Percentiles rank a stretch among this genome's conserved stretches.
These are phyloP conservation scores for Panonychus citri DNA, from an alignment of 1,140 invertebrate species.

Conservation along the genomic window DNA sequence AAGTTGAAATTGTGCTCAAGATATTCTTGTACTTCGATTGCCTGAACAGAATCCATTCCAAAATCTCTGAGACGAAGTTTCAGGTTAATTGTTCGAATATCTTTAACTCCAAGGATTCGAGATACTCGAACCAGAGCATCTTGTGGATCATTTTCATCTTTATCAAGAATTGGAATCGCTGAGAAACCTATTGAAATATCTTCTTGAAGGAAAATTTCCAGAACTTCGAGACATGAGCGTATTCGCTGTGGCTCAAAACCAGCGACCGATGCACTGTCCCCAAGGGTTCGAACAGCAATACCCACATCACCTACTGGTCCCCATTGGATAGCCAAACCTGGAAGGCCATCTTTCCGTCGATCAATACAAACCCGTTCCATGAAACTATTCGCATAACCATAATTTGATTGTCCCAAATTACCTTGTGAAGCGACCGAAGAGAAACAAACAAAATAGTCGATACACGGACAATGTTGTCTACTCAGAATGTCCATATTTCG, in stretches of 20 bases:
- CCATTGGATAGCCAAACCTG: conserved; percentile 74
- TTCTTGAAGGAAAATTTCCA: conserved; percentile 42
- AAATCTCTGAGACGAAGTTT: conserved; percentile 58
- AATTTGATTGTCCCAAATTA: conserved; percentile 82
- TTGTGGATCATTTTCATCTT: conserved; percentile 18
- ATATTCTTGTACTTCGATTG: conserved; percentile 87
- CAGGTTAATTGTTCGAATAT: conserved; percentile 50
- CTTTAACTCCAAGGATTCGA: conserved; percentile 35
- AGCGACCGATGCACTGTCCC: conserved; percentile 60
- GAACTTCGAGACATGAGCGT: conserved; percentile 51
- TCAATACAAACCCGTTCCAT: conserved; percentile 85
- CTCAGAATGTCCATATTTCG: conserved; percentile 47
- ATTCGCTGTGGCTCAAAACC: conserved; percentile 67
- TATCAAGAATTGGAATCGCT: conserved; percentile 33
- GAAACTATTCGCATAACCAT: conserved; percentile 73
- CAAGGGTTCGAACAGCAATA: conserved; percentile 58
- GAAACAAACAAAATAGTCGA: conserved; percentile 80
- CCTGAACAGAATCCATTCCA: conserved; percentile 92
- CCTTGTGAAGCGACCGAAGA: conserved; percentile 86
- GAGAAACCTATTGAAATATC: conserved; percentile 1
- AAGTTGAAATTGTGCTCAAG: conserved; percentile 75
- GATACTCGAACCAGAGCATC: conserved; percentile 17
- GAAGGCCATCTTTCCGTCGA: conserved; percentile 45
- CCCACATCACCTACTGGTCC: conserved; percentile 91
- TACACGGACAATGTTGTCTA: conserved; percentile 41